These are phyloP conservation scores for Baronia brevicornis DNA, from an alignment of 2,888 invertebrate species.

Conservation along the genomic window DNA sequence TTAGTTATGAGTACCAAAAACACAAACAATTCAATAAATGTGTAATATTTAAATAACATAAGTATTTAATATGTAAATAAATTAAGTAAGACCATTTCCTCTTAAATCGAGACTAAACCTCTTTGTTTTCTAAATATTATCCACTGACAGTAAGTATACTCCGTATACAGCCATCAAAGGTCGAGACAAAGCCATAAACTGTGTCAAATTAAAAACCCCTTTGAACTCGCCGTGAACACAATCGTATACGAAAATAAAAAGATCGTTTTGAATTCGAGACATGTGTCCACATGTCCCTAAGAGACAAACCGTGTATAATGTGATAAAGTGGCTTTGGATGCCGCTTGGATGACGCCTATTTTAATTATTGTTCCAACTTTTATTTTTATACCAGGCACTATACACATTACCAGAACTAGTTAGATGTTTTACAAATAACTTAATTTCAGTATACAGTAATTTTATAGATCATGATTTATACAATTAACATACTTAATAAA, in stretches of 20 bases:
- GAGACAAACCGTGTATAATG: slow-evolving; percentile 61
- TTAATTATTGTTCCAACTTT: slow-evolving; percentile 27
- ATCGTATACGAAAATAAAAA: slow-evolving; percentile 62
- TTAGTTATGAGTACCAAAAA: too few relatives aligned
- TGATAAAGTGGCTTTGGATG: slow-evolving; percentile 45
- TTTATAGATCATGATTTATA: too few relatives aligned
- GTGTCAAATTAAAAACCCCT: slow-evolving; percentile 69
- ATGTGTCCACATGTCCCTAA: slow-evolving; percentile 63
- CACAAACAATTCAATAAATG: too few relatives aligned
- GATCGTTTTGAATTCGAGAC: slow-evolving; percentile 54
- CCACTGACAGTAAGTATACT: slow-evolving; percentile 29
- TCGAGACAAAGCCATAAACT: slow-evolving; percentile 55
- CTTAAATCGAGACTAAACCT: too few relatives aligned
- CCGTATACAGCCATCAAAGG: slow-evolving; percentile 41
- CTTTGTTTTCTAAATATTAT: slow-evolving; percentile 35
- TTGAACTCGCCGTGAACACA: slow-evolving; percentile 63
- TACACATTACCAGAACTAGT: not conserved
- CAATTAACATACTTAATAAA: too few relatives aligned
- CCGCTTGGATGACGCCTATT: slow-evolving; percentile 25
- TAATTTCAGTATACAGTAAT: not conserved
- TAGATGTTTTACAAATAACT: not conserved
- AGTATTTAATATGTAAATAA: too few relatives aligned
- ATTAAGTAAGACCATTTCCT: too few relatives aligned
- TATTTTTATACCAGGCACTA: slow-evolving; percentile 15
- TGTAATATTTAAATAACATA: too few relatives aligned